Percentiles rank a stretch among this genome's conserved stretches.
Conservation (phyloP, 2,797 vertebrate genomes). For the Chelonia mydas region DNA sequence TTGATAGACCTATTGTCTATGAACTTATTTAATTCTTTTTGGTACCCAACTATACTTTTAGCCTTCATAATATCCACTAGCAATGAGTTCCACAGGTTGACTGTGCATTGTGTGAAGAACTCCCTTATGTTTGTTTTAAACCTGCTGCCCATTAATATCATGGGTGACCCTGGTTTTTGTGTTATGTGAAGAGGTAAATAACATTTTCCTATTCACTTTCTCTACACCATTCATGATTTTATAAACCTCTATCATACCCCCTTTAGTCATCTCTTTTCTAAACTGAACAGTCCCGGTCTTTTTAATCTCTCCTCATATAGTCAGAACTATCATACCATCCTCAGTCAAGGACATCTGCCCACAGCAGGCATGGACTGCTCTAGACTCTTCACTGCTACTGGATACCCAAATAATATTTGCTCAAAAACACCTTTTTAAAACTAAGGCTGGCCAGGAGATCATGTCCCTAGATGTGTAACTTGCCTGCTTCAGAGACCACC, state of each 20-base stretch:
- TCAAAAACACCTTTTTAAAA: neutral
- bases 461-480: neutral
- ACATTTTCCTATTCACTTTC: neutral
- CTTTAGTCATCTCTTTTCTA: neutral
- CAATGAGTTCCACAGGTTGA: neutral
- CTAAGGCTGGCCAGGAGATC: accelerated
- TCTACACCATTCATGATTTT: neutral
- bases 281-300: neutral
- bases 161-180: neutral
- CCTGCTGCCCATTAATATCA: neutral
- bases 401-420: accelerated
- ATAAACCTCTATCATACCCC: neutral
- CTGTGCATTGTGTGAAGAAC: neutral
- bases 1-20: neutral
- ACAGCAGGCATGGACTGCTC: neutral
- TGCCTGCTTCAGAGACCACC: neutral
- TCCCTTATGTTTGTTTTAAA: neutral
- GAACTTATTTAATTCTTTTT: neutral
- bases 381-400: accelerated
- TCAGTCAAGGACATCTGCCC: accelerated
- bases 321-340: accelerated
- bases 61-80: neutral
- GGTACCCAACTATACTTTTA: neutral
- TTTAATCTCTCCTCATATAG: neutral
- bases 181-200: neutral